Percentiles rank a stretch among this genome's conserved stretches.
Evolutionary conservation across 2,113 vertebrate species (phyloP).

Genomic region (Hyperoodon ampullatus): DNA sequence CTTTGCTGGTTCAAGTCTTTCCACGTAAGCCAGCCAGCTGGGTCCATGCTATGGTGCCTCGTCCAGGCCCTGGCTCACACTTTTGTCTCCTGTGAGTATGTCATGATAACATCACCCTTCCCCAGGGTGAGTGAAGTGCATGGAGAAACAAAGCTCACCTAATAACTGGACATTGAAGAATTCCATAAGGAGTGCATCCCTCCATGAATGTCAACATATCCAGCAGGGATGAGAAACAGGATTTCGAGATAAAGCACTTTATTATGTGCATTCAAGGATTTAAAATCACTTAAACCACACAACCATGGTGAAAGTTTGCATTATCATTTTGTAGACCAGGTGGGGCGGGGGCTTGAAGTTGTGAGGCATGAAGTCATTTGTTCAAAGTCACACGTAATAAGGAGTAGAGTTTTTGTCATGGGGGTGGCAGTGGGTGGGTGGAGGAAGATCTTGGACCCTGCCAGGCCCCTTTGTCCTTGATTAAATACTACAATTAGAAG

Average conservation of each 20-base stretch:
- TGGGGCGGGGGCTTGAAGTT: background rate
- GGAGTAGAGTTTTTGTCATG: background rate
- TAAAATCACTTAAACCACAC: background rate
- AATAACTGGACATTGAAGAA: background rate
- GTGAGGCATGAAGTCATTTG: background rate
- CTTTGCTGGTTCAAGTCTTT: background rate
- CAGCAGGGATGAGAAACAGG: background rate
- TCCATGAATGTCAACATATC: background rate
- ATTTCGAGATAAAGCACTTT: background rate
- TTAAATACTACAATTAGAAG: background rate
- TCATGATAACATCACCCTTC: background rate
- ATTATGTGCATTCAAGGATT: background rate
- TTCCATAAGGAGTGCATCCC: background rate
- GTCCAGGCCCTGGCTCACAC: accelerated
- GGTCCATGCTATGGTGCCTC: accelerated
- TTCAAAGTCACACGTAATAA: background rate
- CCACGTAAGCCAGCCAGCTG: background rate
- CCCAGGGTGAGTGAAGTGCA: background rate
- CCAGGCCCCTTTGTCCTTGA: background rate
- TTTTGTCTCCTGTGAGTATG: background rate
- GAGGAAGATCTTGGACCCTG: background rate
- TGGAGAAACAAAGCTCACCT: background rate
- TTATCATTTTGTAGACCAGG: background rate
- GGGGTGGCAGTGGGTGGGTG: accelerated
- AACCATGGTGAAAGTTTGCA: background rate